phyloP scores from a whole-genome alignment of 37 sponge, comb jelly and placozoan genomes.

The Eunapius fragilis region DNA sequence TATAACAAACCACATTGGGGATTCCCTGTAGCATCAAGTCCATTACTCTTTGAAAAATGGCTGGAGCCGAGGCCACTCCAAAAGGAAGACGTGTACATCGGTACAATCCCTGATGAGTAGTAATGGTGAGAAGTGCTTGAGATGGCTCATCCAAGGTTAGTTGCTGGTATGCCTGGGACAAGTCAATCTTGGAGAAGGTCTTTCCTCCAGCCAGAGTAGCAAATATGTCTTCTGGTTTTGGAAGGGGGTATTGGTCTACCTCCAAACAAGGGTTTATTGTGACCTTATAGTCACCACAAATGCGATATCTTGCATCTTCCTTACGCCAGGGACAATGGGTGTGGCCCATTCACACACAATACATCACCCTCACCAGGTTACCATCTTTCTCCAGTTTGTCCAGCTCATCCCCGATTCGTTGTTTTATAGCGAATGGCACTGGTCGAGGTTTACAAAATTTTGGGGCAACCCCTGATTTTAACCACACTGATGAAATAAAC shows the following conservation, averaged over 20 bases:
- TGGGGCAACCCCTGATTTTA: slow-evolving; percentile 20
- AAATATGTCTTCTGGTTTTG: slow-evolving; percentile 36
- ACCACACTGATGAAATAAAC: slow-evolving; percentile 5
- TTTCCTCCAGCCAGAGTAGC: slow-evolving; percentile 44
- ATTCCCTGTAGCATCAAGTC: slow-evolving; percentile 37
- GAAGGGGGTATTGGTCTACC: slow-evolving; percentile 50
- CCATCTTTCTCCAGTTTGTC: slow-evolving; percentile 26
- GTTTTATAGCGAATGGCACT: slow-evolving; percentile 25
- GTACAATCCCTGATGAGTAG: slow-evolving; percentile 60
- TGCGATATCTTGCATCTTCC: slow-evolving; percentile 31
- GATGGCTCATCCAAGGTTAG: slow-evolving; percentile 33
- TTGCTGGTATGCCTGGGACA: slow-evolving; percentile 56
- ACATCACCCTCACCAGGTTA: slow-evolving; percentile 30
- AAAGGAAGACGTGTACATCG: slow-evolving; percentile 21
- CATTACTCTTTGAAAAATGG: slow-evolving; percentile 37
- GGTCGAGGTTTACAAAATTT: slow-evolving; percentile 26
- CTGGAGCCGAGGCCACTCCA: slow-evolving; percentile 45
- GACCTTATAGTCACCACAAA: slow-evolving; percentile 65
- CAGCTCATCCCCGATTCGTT: slow-evolving; percentile 37
- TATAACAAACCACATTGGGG: slow-evolving; percentile 17
- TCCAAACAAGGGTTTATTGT: slow-evolving; percentile 50
- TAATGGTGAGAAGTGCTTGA: slow-evolving; percentile 28
- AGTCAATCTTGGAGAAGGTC: slow-evolving; percentile 54
- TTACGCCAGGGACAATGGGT: slow-evolving; percentile 56
- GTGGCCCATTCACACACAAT: slow-evolving; percentile 54